A percentile compares a stretch with the other conserved stretches of the same genome.
These are phyloP conservation scores for Maccullochella peelii DNA, from an alignment of 2,113 vertebrate species.

Conservation along the genomic window DNA sequence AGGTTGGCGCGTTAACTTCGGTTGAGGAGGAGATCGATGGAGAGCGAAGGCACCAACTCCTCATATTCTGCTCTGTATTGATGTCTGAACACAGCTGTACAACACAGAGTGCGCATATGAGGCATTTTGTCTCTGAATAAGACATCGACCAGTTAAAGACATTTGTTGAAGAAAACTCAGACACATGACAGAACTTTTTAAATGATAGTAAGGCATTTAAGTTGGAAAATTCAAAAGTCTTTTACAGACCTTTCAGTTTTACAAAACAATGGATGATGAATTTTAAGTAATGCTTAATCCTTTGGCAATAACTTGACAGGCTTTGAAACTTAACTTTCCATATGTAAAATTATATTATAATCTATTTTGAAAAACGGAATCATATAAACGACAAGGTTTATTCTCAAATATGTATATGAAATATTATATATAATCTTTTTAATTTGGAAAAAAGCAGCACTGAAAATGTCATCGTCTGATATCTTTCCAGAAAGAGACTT, in stretches of 20 bases:
- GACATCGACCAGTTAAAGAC: neutral
- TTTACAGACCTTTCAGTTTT: neutral
- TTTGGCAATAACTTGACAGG: too few species aligned
- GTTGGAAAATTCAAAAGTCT: neutral
- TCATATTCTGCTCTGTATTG: neutral
- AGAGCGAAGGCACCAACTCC: neutral
- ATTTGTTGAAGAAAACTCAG: neutral
- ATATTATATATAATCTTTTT: neutral
- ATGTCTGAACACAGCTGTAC: neutral
- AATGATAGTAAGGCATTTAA: neutral
- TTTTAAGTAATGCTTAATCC: too few species aligned
- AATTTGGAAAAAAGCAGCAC: neutral
- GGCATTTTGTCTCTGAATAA: neutral
- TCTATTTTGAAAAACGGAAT: neutral
- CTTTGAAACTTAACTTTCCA: too few species aligned
- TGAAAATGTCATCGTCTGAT: neutral
- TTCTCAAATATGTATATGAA: neutral
- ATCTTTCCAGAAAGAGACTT: neutral
- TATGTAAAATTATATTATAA: neutral
- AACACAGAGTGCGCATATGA: neutral
- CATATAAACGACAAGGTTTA: neutral
- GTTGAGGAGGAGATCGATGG: slow-evolving; percentile 22
- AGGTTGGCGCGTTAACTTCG: neutral
- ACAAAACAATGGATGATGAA: neutral
- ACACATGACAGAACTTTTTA: neutral